Conservation (phyloP, 1,140 invertebrate species). For the Eumeta japonica region DNA sequence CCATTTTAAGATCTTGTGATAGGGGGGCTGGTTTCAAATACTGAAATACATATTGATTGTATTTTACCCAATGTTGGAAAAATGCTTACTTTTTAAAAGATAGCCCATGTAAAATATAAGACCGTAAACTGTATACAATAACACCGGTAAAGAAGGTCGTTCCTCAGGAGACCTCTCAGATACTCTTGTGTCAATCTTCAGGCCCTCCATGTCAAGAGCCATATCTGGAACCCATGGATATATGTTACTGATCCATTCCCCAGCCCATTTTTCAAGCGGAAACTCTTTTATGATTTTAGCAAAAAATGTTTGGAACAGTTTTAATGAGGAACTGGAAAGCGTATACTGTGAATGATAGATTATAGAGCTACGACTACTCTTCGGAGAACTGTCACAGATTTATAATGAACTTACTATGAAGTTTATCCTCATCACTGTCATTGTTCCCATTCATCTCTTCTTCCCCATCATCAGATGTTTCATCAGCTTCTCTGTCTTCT, state of each 20-base stretch:
- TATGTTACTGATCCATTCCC: neutral
- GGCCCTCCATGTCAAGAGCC: slow-evolving; percentile 44
- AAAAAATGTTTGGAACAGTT: neutral
- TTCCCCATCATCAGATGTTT: slow-evolving; percentile 71
- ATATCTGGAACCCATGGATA: slow-evolving; percentile 48
- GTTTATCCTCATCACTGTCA: slow-evolving; percentile 69
- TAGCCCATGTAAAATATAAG: slow-evolving; percentile 54
- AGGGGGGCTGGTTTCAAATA: too few relatives aligned
- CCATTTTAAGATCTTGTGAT: too few relatives aligned
- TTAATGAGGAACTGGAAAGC: neutral
- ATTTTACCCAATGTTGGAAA: too few relatives aligned
- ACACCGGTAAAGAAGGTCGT: slow-evolving; percentile 42
- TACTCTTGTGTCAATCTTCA: slow-evolving; percentile 43
- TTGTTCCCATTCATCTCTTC: slow-evolving; percentile 74
- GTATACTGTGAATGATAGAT: neutral
- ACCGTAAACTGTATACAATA: slow-evolving; percentile 52
- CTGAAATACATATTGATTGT: neutral
- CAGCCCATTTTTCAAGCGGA: slow-evolving; percentile 3
- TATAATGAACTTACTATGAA: neutral
- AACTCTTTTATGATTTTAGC: neutral
- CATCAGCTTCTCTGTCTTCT: slow-evolving; percentile 69
- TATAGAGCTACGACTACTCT: too few relatives aligned
- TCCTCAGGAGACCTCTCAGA: slow-evolving; percentile 34
- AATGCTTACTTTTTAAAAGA: slow-evolving; percentile 55
- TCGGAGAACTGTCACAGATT: too few relatives aligned